Base-by-base conservation (phyloP, 2,797 vertebrate genomes). In the Karalla daura region DNA sequence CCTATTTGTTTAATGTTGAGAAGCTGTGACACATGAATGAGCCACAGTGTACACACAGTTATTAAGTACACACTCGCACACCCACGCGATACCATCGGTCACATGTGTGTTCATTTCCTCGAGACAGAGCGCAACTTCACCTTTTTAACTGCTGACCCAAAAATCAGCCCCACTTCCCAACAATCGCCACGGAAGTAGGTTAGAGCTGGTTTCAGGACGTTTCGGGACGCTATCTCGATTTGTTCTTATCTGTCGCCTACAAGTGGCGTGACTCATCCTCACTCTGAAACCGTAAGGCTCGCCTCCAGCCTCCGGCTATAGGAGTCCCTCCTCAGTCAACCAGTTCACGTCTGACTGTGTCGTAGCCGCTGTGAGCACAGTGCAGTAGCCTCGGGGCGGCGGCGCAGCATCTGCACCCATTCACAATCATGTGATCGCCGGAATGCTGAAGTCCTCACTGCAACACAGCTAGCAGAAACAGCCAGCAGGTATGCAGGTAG, bases 371-470 rank as follows among this genome's bases (percentile, higher is more conserved):
- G 17, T 58, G 49, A 71, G 52, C 25, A 28, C 49, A 23, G 52
- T 28, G 32, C 49, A 23, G 60, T 39, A 28, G 40, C 53, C 25
- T 74, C 44, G 2, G 47, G n/a, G 32, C 5, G n/a, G 32, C 5
- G 39, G 80, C 74, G 45, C 27, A 8, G 56, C 67, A 32, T 67
- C 51, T 53, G 74, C 28, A 37, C 43, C 14, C 10, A 28, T 58
- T 77, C 46, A 44, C 17, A 51, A 30, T 87, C 91, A 86, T 88
- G 80, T 88, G 89, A 88, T 65, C 54, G 18, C 44, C 82, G 85
- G 87, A 90, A 91, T 91, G 87, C 80, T 78, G 78, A 87, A 75
- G 80, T 80, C 46, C 27, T 54, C 37, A 61, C 77, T 72, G 52
- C 61, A 56, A 47, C 28, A 23, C 14, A 45, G 24, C 60, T 46